Conservation (phyloP, 1,140 invertebrate species). For the Diploscapter pachys region DNA sequence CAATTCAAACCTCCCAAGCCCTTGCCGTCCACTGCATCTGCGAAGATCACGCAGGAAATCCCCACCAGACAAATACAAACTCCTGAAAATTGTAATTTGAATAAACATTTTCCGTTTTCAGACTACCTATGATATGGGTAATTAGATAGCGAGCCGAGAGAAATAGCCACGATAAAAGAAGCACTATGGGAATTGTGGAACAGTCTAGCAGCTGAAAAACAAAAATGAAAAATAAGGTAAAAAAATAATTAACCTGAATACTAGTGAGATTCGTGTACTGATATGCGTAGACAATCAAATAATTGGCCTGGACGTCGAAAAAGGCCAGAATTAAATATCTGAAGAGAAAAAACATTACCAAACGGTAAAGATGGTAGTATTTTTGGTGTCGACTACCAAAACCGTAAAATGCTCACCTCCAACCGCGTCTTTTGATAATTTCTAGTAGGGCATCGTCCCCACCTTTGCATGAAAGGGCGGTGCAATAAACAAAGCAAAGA, state of each 20-base stretch:
- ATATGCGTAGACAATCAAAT: conserved; percentile 72
- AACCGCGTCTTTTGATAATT: conserved; percentile 64
- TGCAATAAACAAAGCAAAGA: conserved; percentile 54
- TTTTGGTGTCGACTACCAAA: background rate
- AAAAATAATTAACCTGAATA: conserved; percentile 60
- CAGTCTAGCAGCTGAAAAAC: conserved; percentile 77
- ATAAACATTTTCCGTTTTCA: background rate
- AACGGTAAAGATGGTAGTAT: background rate
- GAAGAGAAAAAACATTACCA: background rate
- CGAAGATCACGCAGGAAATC: conserved; percentile 77
- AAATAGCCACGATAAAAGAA: conserved; percentile 72
- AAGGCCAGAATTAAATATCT: conserved; percentile 70
- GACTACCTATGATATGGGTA: conserved; percentile 71
- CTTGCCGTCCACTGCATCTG: conserved; percentile 72
- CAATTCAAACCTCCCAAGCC: conserved; percentile 50
- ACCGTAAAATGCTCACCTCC: conserved; percentile 1
- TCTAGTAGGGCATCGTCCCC: conserved; percentile 41
- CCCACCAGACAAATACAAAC: conserved; percentile 77
- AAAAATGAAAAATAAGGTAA: background rate
- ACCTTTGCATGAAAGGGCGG: conserved; percentile 41
- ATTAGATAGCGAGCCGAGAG: conserved; percentile 70
- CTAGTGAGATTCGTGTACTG: conserved; percentile 65
- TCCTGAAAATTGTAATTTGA: conserved; percentile 50
- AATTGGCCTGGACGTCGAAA: conserved; percentile 79
- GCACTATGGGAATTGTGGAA: conserved; percentile 77